These are phyloP conservation scores for Sula dactylatra DNA, from an alignment of 2,113 vertebrate species.

Conservation along the genomic window DNA sequence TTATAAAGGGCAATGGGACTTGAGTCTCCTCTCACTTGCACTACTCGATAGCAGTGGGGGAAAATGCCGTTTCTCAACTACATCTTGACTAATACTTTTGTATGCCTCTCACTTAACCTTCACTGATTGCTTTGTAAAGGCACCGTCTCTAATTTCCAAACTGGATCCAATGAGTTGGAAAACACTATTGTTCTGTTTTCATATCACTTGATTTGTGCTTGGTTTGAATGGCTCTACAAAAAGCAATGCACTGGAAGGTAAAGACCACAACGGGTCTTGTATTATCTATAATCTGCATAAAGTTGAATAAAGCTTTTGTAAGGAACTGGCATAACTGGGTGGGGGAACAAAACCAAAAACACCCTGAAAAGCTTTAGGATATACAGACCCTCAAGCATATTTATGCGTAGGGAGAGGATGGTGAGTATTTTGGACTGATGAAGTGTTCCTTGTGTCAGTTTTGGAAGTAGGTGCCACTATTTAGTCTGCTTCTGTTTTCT, in stretches of 20 bases:
- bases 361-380: not conserved
- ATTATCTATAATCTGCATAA: not conserved
- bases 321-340: not conserved
- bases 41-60: not conserved
- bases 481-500: not conserved
- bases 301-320: slow-evolving; percentile 10
- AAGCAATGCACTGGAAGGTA: not conserved
- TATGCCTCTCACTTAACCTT: not conserved
- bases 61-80: not conserved
- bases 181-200: not conserved
- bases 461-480: not conserved
- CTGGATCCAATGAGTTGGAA: not conserved
- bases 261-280: not conserved
- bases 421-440: not conserved
- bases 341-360: not conserved
- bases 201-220: not conserved
- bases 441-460: not conserved
- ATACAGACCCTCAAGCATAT: not conserved
- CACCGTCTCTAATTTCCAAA: not conserved
- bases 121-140: not conserved
- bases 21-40: not conserved
- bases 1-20: not conserved
- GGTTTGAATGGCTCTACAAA: not conserved
- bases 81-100: not conserved
- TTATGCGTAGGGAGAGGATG: not conserved